phyloP scores from a whole-genome alignment of 2,888 invertebrate genomes.

The Thalpophila matura region DNA sequence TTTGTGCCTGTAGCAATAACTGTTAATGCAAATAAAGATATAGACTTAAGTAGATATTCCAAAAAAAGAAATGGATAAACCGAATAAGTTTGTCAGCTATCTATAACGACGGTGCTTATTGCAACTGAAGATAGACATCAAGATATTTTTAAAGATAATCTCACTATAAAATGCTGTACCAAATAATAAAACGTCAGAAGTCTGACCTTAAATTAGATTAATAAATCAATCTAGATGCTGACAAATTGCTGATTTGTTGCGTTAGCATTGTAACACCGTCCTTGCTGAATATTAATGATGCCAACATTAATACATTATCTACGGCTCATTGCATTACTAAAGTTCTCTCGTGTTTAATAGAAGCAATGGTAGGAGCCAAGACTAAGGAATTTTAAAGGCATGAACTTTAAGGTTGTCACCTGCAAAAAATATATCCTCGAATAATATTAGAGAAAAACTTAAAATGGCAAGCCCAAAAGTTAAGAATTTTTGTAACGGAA shows the following conservation, averaged over 20 bases:
- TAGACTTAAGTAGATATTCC: too few species aligned
- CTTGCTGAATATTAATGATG: slow-evolving; percentile 56
- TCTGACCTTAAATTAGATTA: slow-evolving; percentile 4
- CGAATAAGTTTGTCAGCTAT: background rate
- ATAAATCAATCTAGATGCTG: slow-evolving; percentile 52
- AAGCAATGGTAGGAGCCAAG: slow-evolving; percentile 17
- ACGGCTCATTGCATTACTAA: slow-evolving; percentile 34
- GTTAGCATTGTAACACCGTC: slow-evolving; percentile 40
- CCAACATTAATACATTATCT: slow-evolving; percentile 48
- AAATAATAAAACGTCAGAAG: slow-evolving; percentile 10
- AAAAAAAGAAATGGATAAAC: too few species aligned
- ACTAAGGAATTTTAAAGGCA: slow-evolving; percentile 1
- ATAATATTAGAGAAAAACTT: background rate
- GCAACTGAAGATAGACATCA: background rate
- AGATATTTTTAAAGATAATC: background rate
- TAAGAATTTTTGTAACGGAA: too few species aligned
- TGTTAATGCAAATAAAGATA: background rate
- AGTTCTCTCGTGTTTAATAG: slow-evolving; percentile 6
- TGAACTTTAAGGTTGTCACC: too few species aligned
- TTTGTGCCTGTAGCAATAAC: background rate
- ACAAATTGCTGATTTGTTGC: slow-evolving; percentile 53
- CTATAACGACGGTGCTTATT: background rate
- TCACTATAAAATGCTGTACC: background rate
- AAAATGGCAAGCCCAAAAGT: too few species aligned
- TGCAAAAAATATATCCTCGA: background rate